Evolutionary conservation across 2,888 invertebrate genomes (phyloP), one percentile per base, ranked within the genome.

Genomic region (Lochmaea capreae): DNA sequence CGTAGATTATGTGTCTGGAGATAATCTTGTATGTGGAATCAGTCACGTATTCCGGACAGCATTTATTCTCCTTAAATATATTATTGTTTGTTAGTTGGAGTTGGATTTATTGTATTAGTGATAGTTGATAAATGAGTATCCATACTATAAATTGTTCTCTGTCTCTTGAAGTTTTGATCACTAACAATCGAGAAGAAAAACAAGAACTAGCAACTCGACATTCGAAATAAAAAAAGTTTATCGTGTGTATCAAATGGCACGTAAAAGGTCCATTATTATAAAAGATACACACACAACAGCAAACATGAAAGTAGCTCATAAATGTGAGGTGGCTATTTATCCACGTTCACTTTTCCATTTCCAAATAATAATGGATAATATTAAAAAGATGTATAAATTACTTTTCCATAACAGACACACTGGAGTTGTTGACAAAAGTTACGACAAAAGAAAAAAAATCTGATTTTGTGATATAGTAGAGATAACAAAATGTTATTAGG

Each of bases 191-290:
- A 22, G 63, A 63, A 65, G 68, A 58, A 59, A 69, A 73, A 73
- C 67, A 65, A 52, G 63, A 65, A 73, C 59, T 65, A 61, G 18
- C 16, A 69, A 65, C 52, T 67, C 22, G n/a, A 52, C 68, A 71
- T 72, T 57, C 54, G n/a, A 65, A 70, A 63, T 69, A 33, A 73
- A 77, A 49, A 76, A 75, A 77, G 59, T 77, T 76, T 74, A 71
- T 77, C 74, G 70, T 63, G 63, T 69, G 66, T 70, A 74, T 71
- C 74, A 77, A 77, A 76, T 73, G 77, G 59, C 71, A 75, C 76
- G 75, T 72, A 75, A 77, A 73, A 72, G 71, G 71, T 74, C 74
- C 72, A 76, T 74, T 71, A 77, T 77, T 72, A 67, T 73, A 74
- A 76, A 67, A 74, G 65, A 33, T 33, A 4, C 4, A 33, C 26